A percentile compares a stretch with the other conserved stretches of the same genome.
Evolutionary conservation across 1,140 invertebrate species (phyloP).

Genomic region (Zaprionus ghesquierei): DNA sequence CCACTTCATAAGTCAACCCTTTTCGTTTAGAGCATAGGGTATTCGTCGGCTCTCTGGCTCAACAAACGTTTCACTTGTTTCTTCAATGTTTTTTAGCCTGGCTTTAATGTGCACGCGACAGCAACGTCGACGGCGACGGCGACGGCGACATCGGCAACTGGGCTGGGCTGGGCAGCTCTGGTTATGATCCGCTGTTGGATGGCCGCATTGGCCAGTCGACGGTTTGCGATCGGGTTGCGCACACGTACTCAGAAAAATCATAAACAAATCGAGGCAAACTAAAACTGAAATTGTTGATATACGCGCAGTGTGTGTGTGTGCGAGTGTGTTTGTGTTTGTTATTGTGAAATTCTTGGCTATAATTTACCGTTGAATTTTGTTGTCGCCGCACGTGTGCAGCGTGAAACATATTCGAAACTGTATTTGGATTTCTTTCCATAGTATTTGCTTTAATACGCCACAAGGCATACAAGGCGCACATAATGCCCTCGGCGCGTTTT

Average conservation of each 20-base stretch:
- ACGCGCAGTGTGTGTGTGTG: background rate
- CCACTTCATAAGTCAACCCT: too few relatives aligned
- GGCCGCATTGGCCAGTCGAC: constrained; percentile 53
- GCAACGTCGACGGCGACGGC: background rate
- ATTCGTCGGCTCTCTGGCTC: background rate
- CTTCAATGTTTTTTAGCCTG: background rate
- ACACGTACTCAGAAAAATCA: constrained; percentile 60
- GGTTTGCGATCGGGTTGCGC: constrained; percentile 66
- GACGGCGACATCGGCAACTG: background rate
- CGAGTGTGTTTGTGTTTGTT: constrained; percentile 34
- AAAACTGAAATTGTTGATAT: constrained; percentile 23
- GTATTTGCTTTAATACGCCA: background rate
- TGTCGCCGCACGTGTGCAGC: constrained; percentile 25
- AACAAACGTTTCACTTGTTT: background rate
- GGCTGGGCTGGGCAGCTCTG: constrained; percentile 11
- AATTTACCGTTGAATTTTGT: constrained; percentile 12
- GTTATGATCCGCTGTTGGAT: constrained; percentile 33
- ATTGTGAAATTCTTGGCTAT: constrained; percentile 52
- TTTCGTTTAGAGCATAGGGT: background rate
- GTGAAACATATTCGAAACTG: background rate
- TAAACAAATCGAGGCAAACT: constrained; percentile 54
- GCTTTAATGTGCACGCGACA: background rate
- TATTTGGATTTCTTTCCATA: background rate
- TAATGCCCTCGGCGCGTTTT: constrained; percentile 65
- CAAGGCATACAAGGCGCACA: constrained; percentile 19